phyloP scores from a whole-genome alignment of 2,797 vertebrate species.

The Aeoliscus strigatus region DNA sequence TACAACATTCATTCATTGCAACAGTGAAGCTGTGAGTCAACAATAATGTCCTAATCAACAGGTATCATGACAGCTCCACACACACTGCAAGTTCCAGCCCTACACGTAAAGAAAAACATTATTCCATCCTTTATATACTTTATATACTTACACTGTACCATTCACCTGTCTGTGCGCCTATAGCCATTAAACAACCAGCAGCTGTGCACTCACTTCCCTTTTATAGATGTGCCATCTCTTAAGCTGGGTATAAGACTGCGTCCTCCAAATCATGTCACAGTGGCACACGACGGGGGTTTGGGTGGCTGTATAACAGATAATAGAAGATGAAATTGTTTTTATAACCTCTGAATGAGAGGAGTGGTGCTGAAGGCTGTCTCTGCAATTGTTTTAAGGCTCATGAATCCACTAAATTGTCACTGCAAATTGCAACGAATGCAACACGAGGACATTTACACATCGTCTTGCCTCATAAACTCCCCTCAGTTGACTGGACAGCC shows the following conservation, averaged over 20 bases:
- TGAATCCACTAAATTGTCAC: conserved; percentile 58
- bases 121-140: neutral
- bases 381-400: conserved; percentile 63
- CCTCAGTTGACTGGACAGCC: conserved; percentile 19
- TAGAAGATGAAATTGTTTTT: conserved; percentile 67
- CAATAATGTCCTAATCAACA: neutral
- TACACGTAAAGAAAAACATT: neutral
- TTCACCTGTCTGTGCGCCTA: conserved; percentile 14
- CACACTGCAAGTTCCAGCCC: no score
- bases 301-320: conserved; percentile 57
- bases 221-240: conserved; percentile 41
- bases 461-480: conserved; percentile 58
- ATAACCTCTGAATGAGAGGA: conserved; percentile 44
- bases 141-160: conserved; percentile 5
- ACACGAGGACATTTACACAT: conserved; percentile 55
- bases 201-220: conserved; percentile 22
- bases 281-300: conserved; percentile 26
- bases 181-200: conserved; percentile 18
- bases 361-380: conserved; percentile 22
- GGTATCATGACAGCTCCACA: neutral
- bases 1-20: no score
- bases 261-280: conserved; percentile 35
- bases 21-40: no score
- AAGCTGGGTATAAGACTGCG: conserved; percentile 35
- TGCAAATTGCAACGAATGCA: conserved; percentile 22